A percentile compares a stretch with the other conserved stretches of the same genome.
phyloP scores from a whole-genome alignment of 1,140 invertebrate species.

The Lepidurus apus region DNA sequence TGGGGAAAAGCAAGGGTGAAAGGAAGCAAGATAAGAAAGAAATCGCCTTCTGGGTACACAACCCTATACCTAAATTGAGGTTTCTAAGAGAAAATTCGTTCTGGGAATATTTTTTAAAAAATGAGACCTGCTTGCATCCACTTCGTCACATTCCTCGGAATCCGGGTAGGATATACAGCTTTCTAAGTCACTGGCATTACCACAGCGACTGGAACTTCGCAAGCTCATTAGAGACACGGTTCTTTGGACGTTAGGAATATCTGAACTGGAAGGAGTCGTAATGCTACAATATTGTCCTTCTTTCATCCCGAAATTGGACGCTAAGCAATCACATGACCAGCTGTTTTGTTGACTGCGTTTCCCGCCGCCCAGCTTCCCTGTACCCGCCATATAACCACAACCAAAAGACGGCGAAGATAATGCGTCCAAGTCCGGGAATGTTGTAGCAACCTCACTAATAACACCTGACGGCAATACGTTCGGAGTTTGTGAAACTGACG shows the following conservation, averaged over 20 bases:
- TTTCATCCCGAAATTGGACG: neutral
- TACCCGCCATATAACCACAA: neutral
- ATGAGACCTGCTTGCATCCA: neutral
- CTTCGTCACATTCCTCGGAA: slow-evolving; percentile 1
- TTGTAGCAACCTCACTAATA: neutral
- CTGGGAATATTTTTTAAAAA: neutral
- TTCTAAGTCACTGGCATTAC: slow-evolving; percentile 15
- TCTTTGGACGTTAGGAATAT: neutral
- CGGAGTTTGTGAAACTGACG: neutral
- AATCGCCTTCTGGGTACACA: neutral
- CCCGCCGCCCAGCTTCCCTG: slow-evolving; percentile 8
- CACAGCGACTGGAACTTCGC: neutral
- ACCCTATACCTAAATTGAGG: neutral
- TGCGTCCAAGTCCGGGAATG: neutral
- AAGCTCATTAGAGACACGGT: neutral
- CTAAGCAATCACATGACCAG: slow-evolving; percentile 16
- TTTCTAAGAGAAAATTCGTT: neutral
- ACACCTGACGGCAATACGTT: neutral
- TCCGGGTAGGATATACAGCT: neutral
- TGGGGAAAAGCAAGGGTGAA: neutral
- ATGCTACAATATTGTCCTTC: neutral
- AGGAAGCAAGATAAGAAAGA: neutral
- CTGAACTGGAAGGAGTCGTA: neutral
- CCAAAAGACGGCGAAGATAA: neutral
- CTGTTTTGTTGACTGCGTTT: neutral